Percentiles rank a stretch among this genome's conserved stretches.
phyloP scores from a whole-genome alignment of 1,140 invertebrate genomes.

The Venturia canescens region DNA sequence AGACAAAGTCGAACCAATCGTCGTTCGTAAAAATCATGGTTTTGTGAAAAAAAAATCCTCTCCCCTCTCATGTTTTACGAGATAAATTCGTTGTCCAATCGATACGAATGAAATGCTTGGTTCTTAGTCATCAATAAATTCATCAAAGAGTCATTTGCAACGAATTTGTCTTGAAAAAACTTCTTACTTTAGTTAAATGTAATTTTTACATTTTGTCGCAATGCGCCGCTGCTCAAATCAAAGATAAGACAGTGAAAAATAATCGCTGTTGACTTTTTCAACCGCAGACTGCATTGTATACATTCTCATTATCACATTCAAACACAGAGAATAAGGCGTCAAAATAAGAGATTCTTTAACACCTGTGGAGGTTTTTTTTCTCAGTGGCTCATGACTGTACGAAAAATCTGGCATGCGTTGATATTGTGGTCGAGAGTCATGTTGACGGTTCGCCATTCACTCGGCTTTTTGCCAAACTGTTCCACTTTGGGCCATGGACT shows the following conservation, averaged over 20 bases:
- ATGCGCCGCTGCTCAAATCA: neutral
- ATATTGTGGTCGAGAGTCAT: neutral
- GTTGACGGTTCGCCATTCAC: neutral
- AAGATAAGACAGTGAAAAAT: neutral
- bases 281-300: conserved; percentile 3
- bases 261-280: neutral
- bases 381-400: neutral
- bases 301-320: conserved; percentile 2
- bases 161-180: neutral
- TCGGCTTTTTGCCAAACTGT: conserved; percentile 10
- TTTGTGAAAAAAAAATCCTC: no score
- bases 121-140: no score
- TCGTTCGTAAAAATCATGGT: no score
- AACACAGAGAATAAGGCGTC: neutral
- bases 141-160: neutral
- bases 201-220: neutral
- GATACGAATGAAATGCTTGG: no score
- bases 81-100: no score
- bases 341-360: neutral
- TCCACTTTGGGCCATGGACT: neutral
- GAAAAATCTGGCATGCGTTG: conserved; percentile 2
- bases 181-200: no score
- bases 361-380: neutral
- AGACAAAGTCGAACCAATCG: no score
- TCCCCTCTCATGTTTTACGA: no score